Base-by-base conservation (phyloP, 92 coral and sea anemone species). In the Parazoanthus swiftii region DNA sequence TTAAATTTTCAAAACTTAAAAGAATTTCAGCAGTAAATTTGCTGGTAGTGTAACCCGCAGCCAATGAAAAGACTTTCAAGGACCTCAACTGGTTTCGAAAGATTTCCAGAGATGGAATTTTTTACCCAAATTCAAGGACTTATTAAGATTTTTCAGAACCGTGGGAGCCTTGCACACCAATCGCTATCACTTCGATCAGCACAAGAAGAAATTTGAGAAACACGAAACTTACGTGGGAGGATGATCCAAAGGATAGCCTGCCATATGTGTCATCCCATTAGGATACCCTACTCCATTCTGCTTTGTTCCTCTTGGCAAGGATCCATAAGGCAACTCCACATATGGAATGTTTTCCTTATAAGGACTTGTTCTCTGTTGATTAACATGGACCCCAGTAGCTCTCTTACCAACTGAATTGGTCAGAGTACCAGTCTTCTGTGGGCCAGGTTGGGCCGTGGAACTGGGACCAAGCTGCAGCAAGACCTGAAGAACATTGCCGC, bases 381-480 rank as follows among this genome's bases (percentile, higher is more conserved):
- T 80, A 20, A 23, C 70, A 10, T 79, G 77, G 66, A 23, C 79
- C 29, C 56, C 77, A 39, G 58, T 43, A n/a, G 77, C 18, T 67
- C 77, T 82, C 75, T 67, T 67, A 65, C 54, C 42, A 20, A 46
- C 38, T 36, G 76, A 66, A 68, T 38, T 66, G 59, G 63, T 21
- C 11, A 68, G 59, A 14, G 46, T 43, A 25, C 78, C 77, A 15
- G 39, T 46, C 67, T 29, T 46, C 18, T 84, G 87, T 71, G 79
- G 43, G 79, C 59, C 38, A 11, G 42, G 37, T 43, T 84, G 87
- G 15, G 77, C 87, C 67, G 87, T 14, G 33, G 87, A 33, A 16
- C 67, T 74, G 43, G 87, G 87, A 16, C 87, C 87, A 1, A 84
- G 78, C 35, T 84, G 87, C 56, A 84, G 87, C 58, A 84, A 18